Conservation (phyloP, 2,113 vertebrate species). For the Zosterops japonicus region DNA sequence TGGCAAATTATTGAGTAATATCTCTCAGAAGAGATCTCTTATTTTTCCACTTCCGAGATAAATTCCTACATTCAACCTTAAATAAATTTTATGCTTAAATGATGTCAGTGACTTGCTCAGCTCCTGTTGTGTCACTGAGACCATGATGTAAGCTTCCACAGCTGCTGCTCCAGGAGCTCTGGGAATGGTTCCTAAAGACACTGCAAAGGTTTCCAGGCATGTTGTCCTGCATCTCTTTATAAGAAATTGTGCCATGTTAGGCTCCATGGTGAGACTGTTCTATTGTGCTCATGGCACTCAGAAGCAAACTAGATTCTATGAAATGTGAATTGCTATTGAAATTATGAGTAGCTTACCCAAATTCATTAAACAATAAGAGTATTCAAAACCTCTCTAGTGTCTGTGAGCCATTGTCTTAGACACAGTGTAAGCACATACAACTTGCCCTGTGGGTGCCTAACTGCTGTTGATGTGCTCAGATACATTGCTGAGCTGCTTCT, state of each 20-base stretch:
- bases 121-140: background rate
- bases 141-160: background rate
- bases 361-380: background rate
- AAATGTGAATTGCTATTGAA: background rate
- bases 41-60: background rate
- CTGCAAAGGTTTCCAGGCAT: background rate
- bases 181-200: background rate
- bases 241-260: background rate
- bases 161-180: background rate
- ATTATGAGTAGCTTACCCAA: background rate
- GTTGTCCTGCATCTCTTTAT: background rate
- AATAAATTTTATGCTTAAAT: background rate
- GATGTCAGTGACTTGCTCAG: background rate
- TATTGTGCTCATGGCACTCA: background rate
- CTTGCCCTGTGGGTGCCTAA: background rate
- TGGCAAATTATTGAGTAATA: background rate
- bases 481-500: background rate
- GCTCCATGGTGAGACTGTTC: background rate
- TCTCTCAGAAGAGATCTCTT: background rate
- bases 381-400: background rate
- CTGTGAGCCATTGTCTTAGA: background rate
- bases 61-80: background rate
- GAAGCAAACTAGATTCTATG: background rate
- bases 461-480: background rate
- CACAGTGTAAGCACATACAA: background rate